A percentile compares a stretch with the other conserved stretches of the same genome.
Conservation (phyloP, 2,113 vertebrate species). For the Antennarius striatus region DNA sequence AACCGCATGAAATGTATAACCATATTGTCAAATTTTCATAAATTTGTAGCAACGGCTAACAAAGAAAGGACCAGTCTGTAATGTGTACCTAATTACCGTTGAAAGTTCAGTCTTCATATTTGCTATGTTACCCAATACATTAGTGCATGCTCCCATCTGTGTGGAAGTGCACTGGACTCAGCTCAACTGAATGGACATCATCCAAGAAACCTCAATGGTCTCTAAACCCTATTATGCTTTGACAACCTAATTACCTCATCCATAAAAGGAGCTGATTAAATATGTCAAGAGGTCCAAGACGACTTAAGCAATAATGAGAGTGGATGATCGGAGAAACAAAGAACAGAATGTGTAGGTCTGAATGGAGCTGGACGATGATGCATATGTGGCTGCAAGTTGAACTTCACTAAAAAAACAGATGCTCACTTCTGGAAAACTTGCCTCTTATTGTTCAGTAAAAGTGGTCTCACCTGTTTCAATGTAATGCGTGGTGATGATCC, state of each 20-base stretch:
- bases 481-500: slow-evolving; percentile 60
- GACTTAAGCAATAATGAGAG: slow-evolving; percentile 10
- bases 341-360: not conserved
- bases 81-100: slow-evolving; percentile 19
- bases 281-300: slow-evolving; percentile 10
- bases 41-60: not conserved
- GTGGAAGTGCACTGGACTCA: slow-evolving; percentile 11
- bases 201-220: slow-evolving; percentile 19
- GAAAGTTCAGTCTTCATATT: slow-evolving; percentile 1
- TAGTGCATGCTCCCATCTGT: slow-evolving; percentile 26
- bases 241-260: slow-evolving; percentile 52
- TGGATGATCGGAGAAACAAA: slow-evolving; percentile 22
- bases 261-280: slow-evolving; percentile 37
- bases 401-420: slow-evolving; percentile 7
- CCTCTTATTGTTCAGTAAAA: not conserved
- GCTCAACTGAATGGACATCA: slow-evolving; percentile 8
- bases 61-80: not conserved
- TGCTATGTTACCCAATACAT: slow-evolving; percentile 42
- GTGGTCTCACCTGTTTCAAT: slow-evolving; percentile 65
- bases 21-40: not conserved
- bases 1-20: not conserved
- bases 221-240: slow-evolving; percentile 13
- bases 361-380: slow-evolving; percentile 1
- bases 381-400: slow-evolving; percentile 10
- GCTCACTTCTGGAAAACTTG: not conserved